Base-by-base conservation (phyloP, 2,797 vertebrate species). In the Cichlasoma orientale region DNA sequence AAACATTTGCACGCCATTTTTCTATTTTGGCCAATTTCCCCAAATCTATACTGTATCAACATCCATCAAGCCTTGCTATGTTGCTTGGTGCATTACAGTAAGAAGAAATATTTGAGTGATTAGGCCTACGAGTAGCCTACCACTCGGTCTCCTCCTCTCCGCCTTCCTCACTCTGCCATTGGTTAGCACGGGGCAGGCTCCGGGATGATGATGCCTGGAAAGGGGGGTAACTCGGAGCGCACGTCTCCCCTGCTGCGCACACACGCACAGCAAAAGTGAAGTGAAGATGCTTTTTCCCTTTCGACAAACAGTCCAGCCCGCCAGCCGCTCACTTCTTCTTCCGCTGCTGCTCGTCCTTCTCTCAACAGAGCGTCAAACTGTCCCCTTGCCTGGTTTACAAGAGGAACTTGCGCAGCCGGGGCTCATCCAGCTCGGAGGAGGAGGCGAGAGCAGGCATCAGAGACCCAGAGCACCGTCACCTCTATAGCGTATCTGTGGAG, bases 261-360 rank as follows among this genome's bases (percentile, higher is more conserved):
- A 84, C 85, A 54, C 80, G 69, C 87, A 57, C 87, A 5, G 87
- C 52, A 21, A 77, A 88, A 92, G 89, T 91, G 87, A 87, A 83
- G 89, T 79, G 90, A 92, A 91, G 92, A 94, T 93, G 93, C 91
- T 72, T 73, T 82, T 88, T 81, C 66, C 33, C 73, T 72, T n/a
- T 63, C 72, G 50, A 54, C 3, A 84, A 7, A 54, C 83, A 82
- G 83, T 78, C 55, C 83, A 88, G 61, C 75, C 68, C 84, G 54
- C 12, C 0, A 82, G 41, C 74, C 79, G 11, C 50, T 61, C 82
- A 74, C 74, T 77, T 44, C 50, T 53, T 36, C 41, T 53, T 27
- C 53, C 44, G 31, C 58, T 6, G 57, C 13, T 41, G 44, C 54
- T 56, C 11, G 57, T 23, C 27, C 33, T 70, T 13, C 72, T 76